Evolutionary conservation across 1,140 invertebrate species (phyloP), one percentile per base, ranked within the genome.

Genomic region (Leucophenga varia): DNA sequence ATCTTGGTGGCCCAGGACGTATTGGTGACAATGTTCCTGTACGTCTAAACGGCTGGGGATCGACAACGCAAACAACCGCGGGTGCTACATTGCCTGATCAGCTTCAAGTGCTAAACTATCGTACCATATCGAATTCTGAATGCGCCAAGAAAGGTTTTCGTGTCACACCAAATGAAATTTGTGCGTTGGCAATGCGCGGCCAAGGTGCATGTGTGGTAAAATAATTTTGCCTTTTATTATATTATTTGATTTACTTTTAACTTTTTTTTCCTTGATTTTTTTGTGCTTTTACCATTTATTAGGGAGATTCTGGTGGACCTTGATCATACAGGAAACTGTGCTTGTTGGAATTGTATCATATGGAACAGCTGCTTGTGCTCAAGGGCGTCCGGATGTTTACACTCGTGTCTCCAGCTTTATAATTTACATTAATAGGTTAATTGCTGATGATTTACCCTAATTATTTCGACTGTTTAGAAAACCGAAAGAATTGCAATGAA

Each of bases 281-380:
- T n/a, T n/a, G n/a, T 40, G 2, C 38, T 40, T 40, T 13, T 40
- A 30, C 28, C 28, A 30, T n/a, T 17, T 41, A 31, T 31, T 80
- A 86, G 78, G 87, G 87, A 46, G 87, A 89, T 61, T 88, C 86
- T 20, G 87, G 87, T 18, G 88, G 87, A 25, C 86, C 87, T 52
- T 89, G 5, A 65, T 72, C 7, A 59, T 64, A 14, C 47, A 2
- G 38, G 56, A 39, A 17, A 17, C 38, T 9, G 47, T 43, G 31
- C 72, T 82, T 32, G 79, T 87, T 43, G 88, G 87, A 9, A 77
- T 89, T 4, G 85, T 89, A 0, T 88, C 86, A 1, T 89, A 82
- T 57, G 87, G 88, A 2, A 81, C 78, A 38, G 70, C 77, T 52
- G 88, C 86, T 60, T 75, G 72, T 40, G 65, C 69, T 30, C 56